Percentiles rank a stretch among this genome's conserved stretches.
Conservation (phyloP, 2,113 vertebrate species). For the Hippocampus comes region DNA sequence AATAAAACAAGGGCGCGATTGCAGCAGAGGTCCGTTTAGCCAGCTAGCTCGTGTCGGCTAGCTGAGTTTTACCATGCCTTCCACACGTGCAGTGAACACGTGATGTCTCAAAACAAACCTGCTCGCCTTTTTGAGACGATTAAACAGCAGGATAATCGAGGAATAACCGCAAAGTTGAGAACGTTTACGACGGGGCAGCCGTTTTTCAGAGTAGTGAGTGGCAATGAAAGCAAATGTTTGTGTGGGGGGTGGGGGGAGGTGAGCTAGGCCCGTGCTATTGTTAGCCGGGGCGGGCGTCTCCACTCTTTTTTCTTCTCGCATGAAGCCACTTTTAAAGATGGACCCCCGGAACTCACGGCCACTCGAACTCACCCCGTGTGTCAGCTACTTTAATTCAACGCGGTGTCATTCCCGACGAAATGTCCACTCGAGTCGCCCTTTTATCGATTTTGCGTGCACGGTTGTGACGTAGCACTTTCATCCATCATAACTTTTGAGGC, state of each 20-base stretch:
- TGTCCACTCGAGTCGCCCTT: not conserved
- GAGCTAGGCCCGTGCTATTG: slow-evolving; percentile 5
- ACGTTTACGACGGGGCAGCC: not conserved
- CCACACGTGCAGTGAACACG: slow-evolving; percentile 78
- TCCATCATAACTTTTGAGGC: not conserved
- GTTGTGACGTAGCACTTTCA: not conserved
- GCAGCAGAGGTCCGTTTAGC: accelerated
- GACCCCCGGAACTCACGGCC: no score
- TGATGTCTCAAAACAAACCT: slow-evolving; percentile 67
- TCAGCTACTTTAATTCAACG: not conserved
- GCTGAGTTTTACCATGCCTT: slow-evolving; percentile 44
- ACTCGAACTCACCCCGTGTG: not conserved
- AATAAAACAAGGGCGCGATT: no score
- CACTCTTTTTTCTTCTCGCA: not conserved
- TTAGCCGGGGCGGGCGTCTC: slow-evolving; percentile 13
- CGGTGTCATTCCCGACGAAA: not conserved
- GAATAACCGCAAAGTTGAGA: not conserved
- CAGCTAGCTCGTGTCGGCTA: slow-evolving; percentile 2
- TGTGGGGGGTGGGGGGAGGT: not conserved
- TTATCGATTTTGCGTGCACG: not conserved
- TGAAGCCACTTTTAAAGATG: not conserved
- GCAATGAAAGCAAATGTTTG: not conserved
- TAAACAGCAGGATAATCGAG: not conserved
- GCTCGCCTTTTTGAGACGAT: slow-evolving; percentile 1
- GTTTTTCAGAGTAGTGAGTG: not conserved